phyloP scores from a whole-genome alignment of 1,140 invertebrate species.

The Ctenoplectra terminalis region DNA sequence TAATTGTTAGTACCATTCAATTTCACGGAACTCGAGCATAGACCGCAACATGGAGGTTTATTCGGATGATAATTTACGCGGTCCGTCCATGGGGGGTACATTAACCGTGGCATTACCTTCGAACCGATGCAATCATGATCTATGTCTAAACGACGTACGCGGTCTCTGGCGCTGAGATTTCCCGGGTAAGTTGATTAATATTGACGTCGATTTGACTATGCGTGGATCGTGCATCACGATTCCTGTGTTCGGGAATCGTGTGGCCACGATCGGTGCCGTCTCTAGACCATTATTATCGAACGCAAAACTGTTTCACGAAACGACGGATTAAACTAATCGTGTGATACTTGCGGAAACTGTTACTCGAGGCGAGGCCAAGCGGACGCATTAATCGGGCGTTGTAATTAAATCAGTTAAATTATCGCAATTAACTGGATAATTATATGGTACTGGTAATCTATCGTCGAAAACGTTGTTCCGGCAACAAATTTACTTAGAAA shows the following conservation, averaged over 20 bases:
- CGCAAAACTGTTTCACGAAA: neutral
- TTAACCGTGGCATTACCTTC: constrained; percentile 40
- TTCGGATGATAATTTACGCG: constrained; percentile 35
- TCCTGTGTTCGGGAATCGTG: constrained; percentile 2
- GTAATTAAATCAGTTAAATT: constrained; percentile 51
- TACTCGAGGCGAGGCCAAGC: constrained; percentile 2
- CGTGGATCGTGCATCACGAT: neutral
- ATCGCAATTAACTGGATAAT: constrained; percentile 41
- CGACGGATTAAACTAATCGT: neutral
- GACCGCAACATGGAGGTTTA: neutral
- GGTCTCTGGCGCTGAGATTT: constrained; percentile 16
- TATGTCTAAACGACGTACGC: constrained; percentile 22
- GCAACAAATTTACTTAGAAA: constrained; percentile 30
- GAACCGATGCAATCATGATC: constrained; percentile 39
- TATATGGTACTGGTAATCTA: constrained; percentile 19
- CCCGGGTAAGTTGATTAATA: constrained; percentile 38
- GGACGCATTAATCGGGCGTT: constrained; percentile 24
- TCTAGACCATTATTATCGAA: neutral
- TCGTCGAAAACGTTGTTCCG: neutral
- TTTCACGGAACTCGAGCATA: neutral
- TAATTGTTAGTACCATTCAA: no score
- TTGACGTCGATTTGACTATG: constrained; percentile 34
- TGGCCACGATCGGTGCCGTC: neutral
- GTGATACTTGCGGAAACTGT: neutral
- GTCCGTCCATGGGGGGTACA: neutral